Base-by-base conservation (phyloP, 1,140 invertebrate species). In the Centruroides vittatus region DNA sequence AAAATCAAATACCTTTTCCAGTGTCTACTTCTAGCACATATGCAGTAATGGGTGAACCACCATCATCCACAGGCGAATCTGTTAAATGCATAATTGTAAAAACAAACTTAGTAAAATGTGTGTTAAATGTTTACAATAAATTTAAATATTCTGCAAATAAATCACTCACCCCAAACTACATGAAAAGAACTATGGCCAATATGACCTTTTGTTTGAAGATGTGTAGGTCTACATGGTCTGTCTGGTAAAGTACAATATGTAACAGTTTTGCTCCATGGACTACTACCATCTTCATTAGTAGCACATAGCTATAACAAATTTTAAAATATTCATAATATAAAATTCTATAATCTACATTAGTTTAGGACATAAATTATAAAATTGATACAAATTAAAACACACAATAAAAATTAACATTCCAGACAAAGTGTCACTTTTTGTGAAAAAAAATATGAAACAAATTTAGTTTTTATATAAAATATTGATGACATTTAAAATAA, bases 181-280 rank as follows among this genome's bases (percentile, higher is more conserved):
- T 81, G 81, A 69, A 90, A 88, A 36, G 78, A 79, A 48, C 71
- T 69, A n/a, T 87, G 79, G 72, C 87, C 84, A 36, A 88, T 81
- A 68, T 85, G 83, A 23, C 89, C 89, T 69, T 89, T 88, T 3
- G 86, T 77, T 58, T 78, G 72, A 0, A 86, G 86, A 67, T 86
- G 82, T 3, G 82, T 78, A 6, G 89, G 89, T n/a, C 82, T 74
- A 0, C 76, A 76, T 1, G 89, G 88, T 55, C 80, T 73, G 66
- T 87, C 88, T 3, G 89, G 84, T 34, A 82, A 73, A 3, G 90
- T 93, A 54, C 78, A 77, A 68, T 83, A 88, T 49, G 76, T 76
- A 1, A 89, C 84, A 69, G 86, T 81, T 9, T 86, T 81, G 10
- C 87, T 91, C 86, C 86, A 93, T 12, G 82, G 81, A 23, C 87